phyloP scores from a whole-genome alignment of 2,113 vertebrate species.

The Phalacrocorax pelagicus region DNA sequence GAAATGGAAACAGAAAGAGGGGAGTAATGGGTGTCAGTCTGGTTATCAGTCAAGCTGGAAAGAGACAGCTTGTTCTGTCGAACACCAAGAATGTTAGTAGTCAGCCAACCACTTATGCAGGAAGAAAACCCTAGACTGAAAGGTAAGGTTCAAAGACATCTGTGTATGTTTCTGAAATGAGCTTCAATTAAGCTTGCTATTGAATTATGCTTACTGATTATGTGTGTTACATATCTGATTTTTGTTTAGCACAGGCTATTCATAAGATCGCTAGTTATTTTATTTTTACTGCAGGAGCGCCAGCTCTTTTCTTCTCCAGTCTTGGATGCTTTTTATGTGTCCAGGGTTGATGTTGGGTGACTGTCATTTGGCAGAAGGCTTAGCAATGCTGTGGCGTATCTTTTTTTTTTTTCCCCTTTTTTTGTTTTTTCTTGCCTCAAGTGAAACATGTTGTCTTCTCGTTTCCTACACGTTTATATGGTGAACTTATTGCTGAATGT shows the following conservation, averaged over 20 bases:
- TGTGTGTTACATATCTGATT: background rate
- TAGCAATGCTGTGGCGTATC: background rate
- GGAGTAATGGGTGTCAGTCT: slow-evolving; percentile 54
- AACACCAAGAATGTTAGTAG: slow-evolving; percentile 37
- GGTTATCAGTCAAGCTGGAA: slow-evolving; percentile 60
- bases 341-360: background rate
- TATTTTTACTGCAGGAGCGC: background rate
- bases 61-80: slow-evolving; percentile 61
- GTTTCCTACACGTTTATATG: background rate
- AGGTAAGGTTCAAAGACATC: slow-evolving; percentile 62
- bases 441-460: background rate
- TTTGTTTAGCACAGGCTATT: background rate
- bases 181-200: background rate
- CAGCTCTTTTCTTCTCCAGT: background rate
- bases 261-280: background rate
- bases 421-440: background rate
- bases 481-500: background rate
- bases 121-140: slow-evolving; percentile 45
- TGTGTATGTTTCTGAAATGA: slow-evolving; percentile 57
- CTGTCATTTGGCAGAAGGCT: background rate
- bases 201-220: slow-evolving; percentile 21
- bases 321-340: background rate
- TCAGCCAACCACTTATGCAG: slow-evolving; percentile 50
- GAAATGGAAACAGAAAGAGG: slow-evolving; percentile 42
- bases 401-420: too few species aligned